phyloP scores from a whole-genome alignment of 2,797 vertebrate genomes.

The Leptoclinus maculatus region DNA sequence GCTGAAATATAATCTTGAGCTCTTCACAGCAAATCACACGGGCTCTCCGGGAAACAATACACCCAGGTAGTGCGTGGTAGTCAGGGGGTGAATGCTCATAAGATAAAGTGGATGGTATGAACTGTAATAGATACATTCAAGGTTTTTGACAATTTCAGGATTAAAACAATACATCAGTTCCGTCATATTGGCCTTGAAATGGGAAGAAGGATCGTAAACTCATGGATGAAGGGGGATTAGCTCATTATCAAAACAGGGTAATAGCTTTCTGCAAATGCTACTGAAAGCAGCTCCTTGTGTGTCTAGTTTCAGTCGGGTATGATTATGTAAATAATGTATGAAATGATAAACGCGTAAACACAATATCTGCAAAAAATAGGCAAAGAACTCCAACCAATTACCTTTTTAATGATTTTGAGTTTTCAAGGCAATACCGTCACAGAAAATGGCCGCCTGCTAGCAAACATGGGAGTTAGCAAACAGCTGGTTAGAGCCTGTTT shows the following conservation, averaged over 20 bases:
- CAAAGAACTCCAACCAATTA: neutral
- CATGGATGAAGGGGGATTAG: constrained; percentile 28
- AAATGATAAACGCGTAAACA: neutral
- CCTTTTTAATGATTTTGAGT: neutral
- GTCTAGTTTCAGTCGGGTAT: neutral
- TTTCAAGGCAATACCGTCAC: neutral
- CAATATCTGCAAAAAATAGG: neutral
- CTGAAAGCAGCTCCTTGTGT: neutral
- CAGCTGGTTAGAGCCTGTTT: neutral
- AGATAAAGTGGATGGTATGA: constrained; percentile 48
- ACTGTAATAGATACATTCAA: constrained; percentile 53
- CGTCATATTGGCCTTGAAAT: constrained; percentile 7
- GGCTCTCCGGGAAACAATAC: constrained; percentile 62
- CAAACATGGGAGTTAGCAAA: neutral
- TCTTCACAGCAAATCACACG: constrained; percentile 60
- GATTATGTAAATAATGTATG: neutral
- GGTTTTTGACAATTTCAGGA: constrained; percentile 47
- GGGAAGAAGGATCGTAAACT: neutral
- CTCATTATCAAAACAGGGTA: constrained; percentile 19
- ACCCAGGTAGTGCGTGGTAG: constrained; percentile 34
- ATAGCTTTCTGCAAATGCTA: constrained; percentile 12
- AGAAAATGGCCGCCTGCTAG: neutral
- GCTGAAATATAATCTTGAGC: constrained; percentile 72
- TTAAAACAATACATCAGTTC: constrained; percentile 43
- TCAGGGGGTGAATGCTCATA: constrained; percentile 1